Evolutionary conservation across 2,888 invertebrate genomes (phyloP), one percentile per base, ranked within the genome.

Genomic region (Harmothoe impar): DNA sequence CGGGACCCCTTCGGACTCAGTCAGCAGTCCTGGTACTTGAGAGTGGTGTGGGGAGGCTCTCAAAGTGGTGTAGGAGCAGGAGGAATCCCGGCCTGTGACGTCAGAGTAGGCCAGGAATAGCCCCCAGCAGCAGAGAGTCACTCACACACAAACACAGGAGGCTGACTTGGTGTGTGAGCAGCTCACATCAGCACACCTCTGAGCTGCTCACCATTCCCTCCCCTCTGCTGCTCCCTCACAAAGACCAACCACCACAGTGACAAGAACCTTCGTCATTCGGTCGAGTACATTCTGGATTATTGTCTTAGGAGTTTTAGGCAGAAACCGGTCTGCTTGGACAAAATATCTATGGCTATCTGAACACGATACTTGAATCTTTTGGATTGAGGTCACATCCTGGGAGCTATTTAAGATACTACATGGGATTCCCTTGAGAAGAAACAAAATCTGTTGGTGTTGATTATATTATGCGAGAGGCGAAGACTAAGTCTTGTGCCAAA

Each of bases 71-170:
- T 25, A 25, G 77, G 17, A 5, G 25, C 5, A 17, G 77, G 77
- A 77, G 77, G 77, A 77, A 77, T 77, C 77, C 77, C 77, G 25
- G 77, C 29, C 77, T 12, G 77, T 77, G 77, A 77, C 77, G 77
- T 77, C 77, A 77, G 25, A 31, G 77, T 17, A 25, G 29, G 25
- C 77, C 25, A 77, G 31, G 31, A 77, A 77, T 77, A 77, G 77
- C 77, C 77, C 77, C 7, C 7, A 10, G 12, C 68, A 25, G 77
- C 77, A 15, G 77, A 77, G 77, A 25, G 29, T 29, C 29, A 25
- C 77, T 77, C 77, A 29, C 77, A n/a, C 68, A 29, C 77, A 62
- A 62, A 62, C 62, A 62, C 62, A 62, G 15, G n/a, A 20, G 23
- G 20, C 62, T 7, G 20, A n/a, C 23, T 62, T 62, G 62, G 62